A percentile compares a stretch with the other conserved stretches of the same genome.
Conservation (phyloP, 2,888 invertebrate genomes). For the Icerya purchasi region DNA sequence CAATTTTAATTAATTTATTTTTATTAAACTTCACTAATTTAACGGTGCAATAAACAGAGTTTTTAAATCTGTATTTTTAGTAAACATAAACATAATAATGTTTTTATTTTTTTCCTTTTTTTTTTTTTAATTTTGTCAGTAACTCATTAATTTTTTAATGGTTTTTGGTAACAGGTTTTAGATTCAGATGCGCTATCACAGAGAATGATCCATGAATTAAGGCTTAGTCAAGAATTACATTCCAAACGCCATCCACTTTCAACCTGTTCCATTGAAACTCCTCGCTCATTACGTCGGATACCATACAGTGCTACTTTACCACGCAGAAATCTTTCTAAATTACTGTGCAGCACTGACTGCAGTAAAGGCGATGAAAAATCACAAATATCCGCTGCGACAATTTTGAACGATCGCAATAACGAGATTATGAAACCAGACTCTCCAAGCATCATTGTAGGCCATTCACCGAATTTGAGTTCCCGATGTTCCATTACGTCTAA, state of each 20-base stretch:
- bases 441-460: neutral
- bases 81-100: too few species aligned
- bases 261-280: constrained; percentile 13
- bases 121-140: too few species aligned
- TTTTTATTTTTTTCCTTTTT: too few species aligned
- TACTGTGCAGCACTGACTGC: constrained; percentile 11
- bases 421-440: neutral
- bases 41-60: too few species aligned
- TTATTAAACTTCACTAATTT: too few species aligned
- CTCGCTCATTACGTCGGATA: constrained; percentile 11
- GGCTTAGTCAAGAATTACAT: neutral
- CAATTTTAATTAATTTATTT: too few species aligned
- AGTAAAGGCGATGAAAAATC: neutral
- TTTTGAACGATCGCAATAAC: neutral
- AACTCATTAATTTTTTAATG: too few species aligned
- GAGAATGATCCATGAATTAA: too few species aligned
- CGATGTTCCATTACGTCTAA: constrained; percentile 16
- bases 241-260: constrained; percentile 10
- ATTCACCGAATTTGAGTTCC: constrained; percentile 13
- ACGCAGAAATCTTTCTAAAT: constrained; percentile 14
- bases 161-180: too few species aligned
- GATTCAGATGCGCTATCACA: too few species aligned
- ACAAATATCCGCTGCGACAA: neutral
- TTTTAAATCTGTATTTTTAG: too few species aligned
- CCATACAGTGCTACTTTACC: constrained; percentile 17